Conservation (phyloP, 2,888 invertebrate species). For the Imbricaverruca yamaguchii region DNA sequence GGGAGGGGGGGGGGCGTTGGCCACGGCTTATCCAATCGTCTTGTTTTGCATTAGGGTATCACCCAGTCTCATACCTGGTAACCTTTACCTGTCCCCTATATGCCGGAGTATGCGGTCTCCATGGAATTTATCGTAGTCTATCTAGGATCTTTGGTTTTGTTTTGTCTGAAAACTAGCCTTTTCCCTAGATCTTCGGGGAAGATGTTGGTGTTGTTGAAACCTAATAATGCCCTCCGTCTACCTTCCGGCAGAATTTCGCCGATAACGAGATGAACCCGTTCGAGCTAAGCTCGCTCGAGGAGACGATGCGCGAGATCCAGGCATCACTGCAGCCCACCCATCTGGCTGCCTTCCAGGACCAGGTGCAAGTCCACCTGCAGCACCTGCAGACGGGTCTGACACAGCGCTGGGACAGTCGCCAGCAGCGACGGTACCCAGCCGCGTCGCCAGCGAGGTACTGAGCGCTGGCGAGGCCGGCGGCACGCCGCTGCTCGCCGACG, state of each 20-base stretch:
- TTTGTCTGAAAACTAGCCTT: too few species aligned
- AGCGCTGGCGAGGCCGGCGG: neutral
- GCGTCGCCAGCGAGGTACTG: neutral
- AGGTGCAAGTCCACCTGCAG: slow-evolving; percentile 85
- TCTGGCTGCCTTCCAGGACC: slow-evolving; percentile 57
- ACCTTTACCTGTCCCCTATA: too few species aligned
- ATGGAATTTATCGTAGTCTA: too few species aligned
- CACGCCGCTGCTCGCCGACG: neutral
- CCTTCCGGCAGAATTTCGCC: slow-evolving; percentile 50
- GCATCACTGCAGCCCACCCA: slow-evolving; percentile 66
- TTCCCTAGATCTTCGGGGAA: too few species aligned
- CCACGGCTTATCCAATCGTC: too few species aligned
- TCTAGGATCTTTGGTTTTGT: too few species aligned
- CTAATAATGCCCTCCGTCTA: neutral
- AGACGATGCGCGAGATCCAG: slow-evolving; percentile 83
- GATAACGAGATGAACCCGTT: slow-evolving; percentile 80
- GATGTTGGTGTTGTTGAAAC: too few species aligned
- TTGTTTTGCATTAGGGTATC: too few species aligned
- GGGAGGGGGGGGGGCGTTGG: too few species aligned
- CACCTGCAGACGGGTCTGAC: slow-evolving; percentile 68
- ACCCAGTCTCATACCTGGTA: too few species aligned
- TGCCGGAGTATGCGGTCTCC: too few species aligned
- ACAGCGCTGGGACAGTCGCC: slow-evolving; percentile 33
- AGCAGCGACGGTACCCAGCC: neutral
- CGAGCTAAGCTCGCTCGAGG: slow-evolving; percentile 81